Evolutionary conservation across 2,113 vertebrate species (phyloP).

Genomic region (Ascaphus truei): DNA sequence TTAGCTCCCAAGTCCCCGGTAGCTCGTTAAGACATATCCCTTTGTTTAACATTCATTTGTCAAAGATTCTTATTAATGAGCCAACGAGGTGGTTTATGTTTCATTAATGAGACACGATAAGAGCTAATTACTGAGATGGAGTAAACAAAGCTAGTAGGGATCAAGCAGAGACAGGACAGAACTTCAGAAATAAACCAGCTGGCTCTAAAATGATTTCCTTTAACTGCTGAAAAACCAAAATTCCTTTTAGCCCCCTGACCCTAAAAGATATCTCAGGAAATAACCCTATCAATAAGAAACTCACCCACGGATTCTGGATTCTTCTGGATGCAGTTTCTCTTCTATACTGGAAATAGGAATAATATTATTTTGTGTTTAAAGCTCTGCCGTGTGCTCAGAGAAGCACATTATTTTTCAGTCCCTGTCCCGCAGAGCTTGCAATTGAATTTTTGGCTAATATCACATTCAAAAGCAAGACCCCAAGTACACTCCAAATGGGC

Average conservation of each 20-base stretch:
- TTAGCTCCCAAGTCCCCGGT: constrained; percentile 38
- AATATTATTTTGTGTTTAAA: too few relatives aligned
- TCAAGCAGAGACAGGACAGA: constrained; percentile 61
- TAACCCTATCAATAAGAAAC: background rate
- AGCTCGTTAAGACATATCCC: constrained; percentile 57
- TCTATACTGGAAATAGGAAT: too few relatives aligned
- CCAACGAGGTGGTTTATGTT: constrained; percentile 69
- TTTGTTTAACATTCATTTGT: constrained; percentile 69
- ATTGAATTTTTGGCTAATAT: too few relatives aligned
- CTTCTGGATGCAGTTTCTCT: background rate
- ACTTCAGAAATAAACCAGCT: constrained; percentile 66
- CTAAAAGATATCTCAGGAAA: constrained; percentile 27
- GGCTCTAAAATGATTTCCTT: constrained; percentile 55
- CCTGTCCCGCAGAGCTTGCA: too few relatives aligned
- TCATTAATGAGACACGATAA: constrained; percentile 73
- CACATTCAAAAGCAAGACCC: too few relatives aligned
- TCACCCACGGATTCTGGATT: constrained; percentile 3
- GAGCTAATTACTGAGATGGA: constrained; percentile 68
- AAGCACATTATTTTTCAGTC: too few relatives aligned
- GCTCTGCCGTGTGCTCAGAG: too few relatives aligned
- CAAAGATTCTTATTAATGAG: constrained; percentile 66
- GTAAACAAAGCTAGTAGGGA: constrained; percentile 67
- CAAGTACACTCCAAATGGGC: too few relatives aligned
- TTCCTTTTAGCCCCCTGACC: constrained; percentile 26
- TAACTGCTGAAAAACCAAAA: constrained; percentile 51